Evolutionary conservation across 2,797 vertebrate species (phyloP).

Genomic region (Zalophus californianus): DNA sequence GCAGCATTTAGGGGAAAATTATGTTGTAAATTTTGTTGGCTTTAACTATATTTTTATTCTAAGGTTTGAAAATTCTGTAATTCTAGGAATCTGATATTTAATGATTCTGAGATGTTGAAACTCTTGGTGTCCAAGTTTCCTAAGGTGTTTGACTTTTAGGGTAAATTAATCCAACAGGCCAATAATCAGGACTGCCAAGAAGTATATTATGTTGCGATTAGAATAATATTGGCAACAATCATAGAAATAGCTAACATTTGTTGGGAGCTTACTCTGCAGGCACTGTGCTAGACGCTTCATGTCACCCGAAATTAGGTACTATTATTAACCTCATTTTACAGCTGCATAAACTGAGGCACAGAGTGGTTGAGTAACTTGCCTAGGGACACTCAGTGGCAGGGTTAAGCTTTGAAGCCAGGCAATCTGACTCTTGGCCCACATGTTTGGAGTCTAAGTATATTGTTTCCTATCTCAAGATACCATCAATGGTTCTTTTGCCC

Average conservation of each 20-base stretch:
- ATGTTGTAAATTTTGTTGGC: slow-evolving; percentile 33
- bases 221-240: background rate
- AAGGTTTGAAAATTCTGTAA: slow-evolving; percentile 16
- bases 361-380: background rate
- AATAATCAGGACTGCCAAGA: background rate
- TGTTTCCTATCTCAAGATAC: background rate
- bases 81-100: background rate
- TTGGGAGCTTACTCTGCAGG: background rate
- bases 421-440: background rate
- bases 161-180: background rate
- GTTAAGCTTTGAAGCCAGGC: background rate
- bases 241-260: background rate
- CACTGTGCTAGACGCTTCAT: background rate
- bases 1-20: background rate
- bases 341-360: background rate
- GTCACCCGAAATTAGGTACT: background rate
- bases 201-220: background rate
- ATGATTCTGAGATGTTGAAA: background rate
- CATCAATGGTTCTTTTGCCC: background rate
- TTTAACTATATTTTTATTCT: background rate
- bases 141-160: background rate
- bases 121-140: background rate
- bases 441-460: background rate
- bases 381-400: background rate
- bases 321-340: background rate